Evolutionary conservation across 2,797 vertebrate species (phyloP), one percentile per base, ranked within the genome.

Genomic region (Sebastes hubbsi): DNA sequence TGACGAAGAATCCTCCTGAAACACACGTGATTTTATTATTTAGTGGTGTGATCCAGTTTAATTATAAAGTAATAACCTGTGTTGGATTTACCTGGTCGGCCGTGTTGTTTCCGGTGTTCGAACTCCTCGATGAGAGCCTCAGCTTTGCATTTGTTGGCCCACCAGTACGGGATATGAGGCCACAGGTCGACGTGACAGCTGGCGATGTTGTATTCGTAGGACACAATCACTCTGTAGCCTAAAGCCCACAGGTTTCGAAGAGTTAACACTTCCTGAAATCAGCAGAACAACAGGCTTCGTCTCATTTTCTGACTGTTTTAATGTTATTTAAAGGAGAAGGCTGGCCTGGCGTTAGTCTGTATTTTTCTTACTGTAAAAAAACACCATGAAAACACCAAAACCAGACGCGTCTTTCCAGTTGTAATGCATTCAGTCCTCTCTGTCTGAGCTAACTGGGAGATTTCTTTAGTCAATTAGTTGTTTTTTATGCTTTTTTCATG

Each of bases 81-180:
- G 25, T 52, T 34, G 3, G 4, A n/a, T 42, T 93, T 93, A 99
- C 98, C 97, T 95, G 98, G 97, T 24, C 97, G 94, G 30, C 97
- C 97, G 0, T 84, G 73, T 78, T 88, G 88, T 89, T 98, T 98
- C 88, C 93, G 96, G 27, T 2, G 72, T 78, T 99, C 98, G 77
- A 99, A 95, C 79, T 95, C 97, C 11, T 91, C 91, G 3, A 99
- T 94, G 0, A 99, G 96, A 2, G 91, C 91, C 7, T 93, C 81
- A 0, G 96, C 91, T 88, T 96, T 93, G 8, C 95, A 97, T 80
- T 97, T 96, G 92, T 99, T 95, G 66, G 96, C 98, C 98, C 98
- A 98, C 98, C 98, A 99, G 92, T 98, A 98, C 0, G 97, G 96
- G 55, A 99, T 94, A 0, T 95, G 95, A 0, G 97, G 95, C 98